phyloP scores from a whole-genome alignment of 2,797 vertebrate species.

The Helicolenus hilgendorfi region DNA sequence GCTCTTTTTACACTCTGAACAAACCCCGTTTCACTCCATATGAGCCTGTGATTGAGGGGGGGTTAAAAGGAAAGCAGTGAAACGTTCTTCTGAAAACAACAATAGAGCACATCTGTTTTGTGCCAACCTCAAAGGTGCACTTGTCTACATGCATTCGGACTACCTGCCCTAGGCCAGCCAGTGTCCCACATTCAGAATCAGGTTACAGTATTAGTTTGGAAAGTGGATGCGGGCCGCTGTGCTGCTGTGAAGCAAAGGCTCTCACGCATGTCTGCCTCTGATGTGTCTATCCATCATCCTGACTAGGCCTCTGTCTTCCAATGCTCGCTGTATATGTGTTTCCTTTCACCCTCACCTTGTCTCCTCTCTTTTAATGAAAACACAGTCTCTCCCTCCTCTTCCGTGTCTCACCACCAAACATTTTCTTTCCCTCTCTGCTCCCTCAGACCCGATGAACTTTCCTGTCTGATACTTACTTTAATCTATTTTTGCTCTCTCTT shows the following conservation, averaged over 20 bases:
- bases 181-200: constrained; percentile 80
- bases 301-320: constrained; percentile 38
- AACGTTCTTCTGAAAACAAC: constrained; percentile 41
- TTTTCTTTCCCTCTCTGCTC: constrained; percentile 1
- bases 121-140: constrained; percentile 55
- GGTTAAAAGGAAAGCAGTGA: not conserved
- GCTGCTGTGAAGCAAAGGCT: constrained; percentile 44
- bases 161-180: constrained; percentile 70
- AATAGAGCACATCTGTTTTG: constrained; percentile 53
- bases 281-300: constrained; percentile 75
- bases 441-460: constrained; percentile 66
- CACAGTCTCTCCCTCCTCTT: not conserved
- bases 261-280: constrained; percentile 68
- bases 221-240: constrained; percentile 54
- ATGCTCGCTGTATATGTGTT: not conserved
- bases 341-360: constrained; percentile 44
- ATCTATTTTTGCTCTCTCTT: constrained; percentile 80
- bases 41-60: not conserved
- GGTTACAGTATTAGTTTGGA: constrained; percentile 75
- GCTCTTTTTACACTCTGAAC: constrained; percentile 51
- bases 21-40: constrained; percentile 18
- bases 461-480: constrained; percentile 71
- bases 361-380: constrained; percentile 53
- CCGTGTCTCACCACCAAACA: constrained; percentile 16
- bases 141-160: constrained; percentile 67